phyloP scores from a whole-genome alignment of 2,113 vertebrate genomes.

The Todiramphus saurophagus region DNA sequence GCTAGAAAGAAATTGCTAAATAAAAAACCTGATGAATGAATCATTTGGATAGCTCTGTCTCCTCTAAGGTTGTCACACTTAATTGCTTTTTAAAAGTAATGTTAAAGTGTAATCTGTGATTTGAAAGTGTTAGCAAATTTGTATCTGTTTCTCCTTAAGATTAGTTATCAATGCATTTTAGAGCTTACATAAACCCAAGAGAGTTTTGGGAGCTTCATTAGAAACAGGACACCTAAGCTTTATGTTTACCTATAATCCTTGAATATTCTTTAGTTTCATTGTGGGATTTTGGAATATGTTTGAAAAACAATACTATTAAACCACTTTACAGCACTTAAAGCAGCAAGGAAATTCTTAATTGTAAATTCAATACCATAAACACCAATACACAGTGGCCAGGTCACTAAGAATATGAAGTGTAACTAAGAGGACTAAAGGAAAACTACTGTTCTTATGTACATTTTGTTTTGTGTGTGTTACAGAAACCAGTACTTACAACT shows the following conservation, averaged over 20 bases:
- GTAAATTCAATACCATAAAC: not conserved
- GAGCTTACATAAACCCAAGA: not conserved
- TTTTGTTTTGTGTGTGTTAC: not conserved
- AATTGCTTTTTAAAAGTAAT: not conserved
- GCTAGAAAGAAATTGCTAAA: not conserved
- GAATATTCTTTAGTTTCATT: not conserved
- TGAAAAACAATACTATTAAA: not conserved
- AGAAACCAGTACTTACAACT: not conserved
- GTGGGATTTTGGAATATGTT: not conserved
- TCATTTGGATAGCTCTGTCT: not conserved
- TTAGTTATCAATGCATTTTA: not conserved
- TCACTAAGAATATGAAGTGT: not conserved
- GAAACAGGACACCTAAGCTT: not conserved
- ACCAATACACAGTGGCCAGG: not conserved
- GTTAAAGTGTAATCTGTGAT: not conserved
- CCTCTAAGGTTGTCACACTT: not conserved
- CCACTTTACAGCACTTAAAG: not conserved
- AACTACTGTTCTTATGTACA: not conserved
- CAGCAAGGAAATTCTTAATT: not conserved
- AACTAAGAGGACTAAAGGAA: not conserved
- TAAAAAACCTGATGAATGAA: not conserved
- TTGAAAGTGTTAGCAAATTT: not conserved
- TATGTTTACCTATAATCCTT: not conserved
- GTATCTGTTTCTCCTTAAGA: not conserved
- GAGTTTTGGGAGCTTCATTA: not conserved